Percentiles rank a stretch among this genome's conserved stretches.
Conservation (phyloP, 2,113 vertebrate genomes). For the Ammodytes marinus region DNA sequence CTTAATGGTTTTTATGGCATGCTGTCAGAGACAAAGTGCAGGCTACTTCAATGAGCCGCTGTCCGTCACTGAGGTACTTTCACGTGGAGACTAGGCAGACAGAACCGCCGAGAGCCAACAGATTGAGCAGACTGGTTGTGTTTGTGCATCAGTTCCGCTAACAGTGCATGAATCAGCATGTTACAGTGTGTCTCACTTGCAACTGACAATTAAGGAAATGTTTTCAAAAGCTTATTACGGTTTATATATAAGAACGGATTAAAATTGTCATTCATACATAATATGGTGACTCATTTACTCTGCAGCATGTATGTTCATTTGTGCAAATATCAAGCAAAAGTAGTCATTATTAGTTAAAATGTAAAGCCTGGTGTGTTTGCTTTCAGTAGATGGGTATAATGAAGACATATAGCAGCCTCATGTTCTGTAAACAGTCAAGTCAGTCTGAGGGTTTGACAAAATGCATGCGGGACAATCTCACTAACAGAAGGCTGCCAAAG, state of each 20-base stretch:
- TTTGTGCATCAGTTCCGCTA: not conserved
- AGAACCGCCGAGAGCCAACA: not conserved
- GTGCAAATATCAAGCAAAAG: not conserved
- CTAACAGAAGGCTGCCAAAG: not conserved
- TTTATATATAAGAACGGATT: not conserved
- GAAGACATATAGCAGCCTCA: not conserved
- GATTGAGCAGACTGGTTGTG: not conserved
- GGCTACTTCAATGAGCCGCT: constrained; percentile 3
- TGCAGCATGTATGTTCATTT: not conserved
- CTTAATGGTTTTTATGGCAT: constrained; percentile 18
- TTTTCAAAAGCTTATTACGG: not conserved
- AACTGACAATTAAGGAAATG: not conserved
- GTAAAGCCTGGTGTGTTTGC: not conserved
- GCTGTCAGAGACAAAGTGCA: constrained; percentile 31
- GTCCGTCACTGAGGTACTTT: constrained; percentile 25
- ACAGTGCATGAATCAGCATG: not conserved
- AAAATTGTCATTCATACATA: not conserved
- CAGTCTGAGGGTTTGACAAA: constrained; percentile 1
- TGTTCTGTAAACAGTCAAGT: not conserved
- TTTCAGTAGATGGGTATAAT: not conserved
- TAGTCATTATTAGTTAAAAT: not conserved
- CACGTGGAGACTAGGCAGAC: not conserved
- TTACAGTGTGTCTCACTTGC: not conserved
- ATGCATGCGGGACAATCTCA: not conserved
- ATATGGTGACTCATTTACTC: not conserved